Percentiles rank a stretch among this genome's conserved stretches.
These are phyloP conservation scores for Molossus alvarezi DNA, from an alignment of 2,797 vertebrate genomes.

Conservation along the genomic window DNA sequence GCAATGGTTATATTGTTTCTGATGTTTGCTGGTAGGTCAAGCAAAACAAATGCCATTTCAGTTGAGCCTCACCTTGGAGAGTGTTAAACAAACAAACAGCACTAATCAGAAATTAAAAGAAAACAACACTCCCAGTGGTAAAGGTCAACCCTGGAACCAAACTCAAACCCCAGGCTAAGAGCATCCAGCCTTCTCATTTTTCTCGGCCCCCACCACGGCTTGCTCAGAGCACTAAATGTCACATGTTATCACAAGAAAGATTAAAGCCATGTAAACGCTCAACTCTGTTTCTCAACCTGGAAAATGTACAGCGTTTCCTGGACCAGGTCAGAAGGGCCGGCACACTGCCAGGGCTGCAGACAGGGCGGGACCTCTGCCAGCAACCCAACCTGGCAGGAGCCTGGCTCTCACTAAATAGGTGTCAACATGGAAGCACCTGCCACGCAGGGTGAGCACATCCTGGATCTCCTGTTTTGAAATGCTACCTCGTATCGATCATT, in stretches of 20 bases:
- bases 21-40: neutral
- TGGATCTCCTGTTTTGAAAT: neutral
- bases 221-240: neutral
- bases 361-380: neutral
- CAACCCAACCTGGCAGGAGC: neutral
- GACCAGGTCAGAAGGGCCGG: neutral
- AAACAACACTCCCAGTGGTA: neutral
- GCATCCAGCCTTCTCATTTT: neutral
- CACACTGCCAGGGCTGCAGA: neutral
- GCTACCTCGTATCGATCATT: neutral
- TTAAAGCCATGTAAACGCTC: neutral
- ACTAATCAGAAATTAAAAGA: neutral
- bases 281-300: neutral
- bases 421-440: neutral
- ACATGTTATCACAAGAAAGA: neutral
- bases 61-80: neutral
- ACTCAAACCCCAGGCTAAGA: neutral
- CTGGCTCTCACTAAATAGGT: neutral
- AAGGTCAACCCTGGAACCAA: neutral
- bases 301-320: neutral
- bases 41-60: neutral
- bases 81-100: neutral
- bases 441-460: accelerated
- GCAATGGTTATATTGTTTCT: no score
- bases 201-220: neutral